Base-by-base conservation (phyloP, 2,888 invertebrate species). In the Gnatocerus cornutus region DNA sequence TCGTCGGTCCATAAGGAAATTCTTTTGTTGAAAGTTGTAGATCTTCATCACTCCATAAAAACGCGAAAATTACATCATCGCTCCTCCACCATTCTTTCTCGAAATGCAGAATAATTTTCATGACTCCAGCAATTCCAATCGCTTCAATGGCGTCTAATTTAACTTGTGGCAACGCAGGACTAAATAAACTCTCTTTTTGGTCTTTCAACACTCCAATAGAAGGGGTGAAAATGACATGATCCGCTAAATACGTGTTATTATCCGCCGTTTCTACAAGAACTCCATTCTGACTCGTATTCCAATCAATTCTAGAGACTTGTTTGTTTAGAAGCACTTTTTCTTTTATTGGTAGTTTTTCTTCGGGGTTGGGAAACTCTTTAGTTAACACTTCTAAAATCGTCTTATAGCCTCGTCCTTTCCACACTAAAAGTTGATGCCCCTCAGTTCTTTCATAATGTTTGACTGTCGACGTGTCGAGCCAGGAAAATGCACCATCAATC, bases 381-480 rank as follows among this genome's bases (percentile, higher is more conserved):
- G 89, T 85, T 69, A 94, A 85, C 30, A 93, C 76, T 73, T 90
- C 88, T 53, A 94, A 82, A 48, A 93, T 84, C 2, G 87, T 90
- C 73, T 86, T 87, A 78, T 89, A 94, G 0, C 93, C 93, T 63
- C 86, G 88, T 56, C 89, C 88, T 73, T 91, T 92, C 94, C 93
- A 94, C 76, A 90, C 89, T 2, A 92, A 84, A 76, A 89, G 80
- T 10, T 85, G 82, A 77, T 92, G 90, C 0, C 94, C 94, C 3
- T 90, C 89, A 79, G 92, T 92, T 0, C 85, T 84, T 88, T 89
- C 87, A 77, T 90, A 91, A 72, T 92, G 90, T 0, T 90, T 90
- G 69, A 85, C 85, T 0, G 91, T 86, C 0, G 93, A 92, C 9
- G 92, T 89, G 37, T 90, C 86, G 85, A 88, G 85, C 89, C 93